Evolutionary conservation across 2,888 invertebrate species (phyloP).

Genomic region (Laspeyria flexula): DNA sequence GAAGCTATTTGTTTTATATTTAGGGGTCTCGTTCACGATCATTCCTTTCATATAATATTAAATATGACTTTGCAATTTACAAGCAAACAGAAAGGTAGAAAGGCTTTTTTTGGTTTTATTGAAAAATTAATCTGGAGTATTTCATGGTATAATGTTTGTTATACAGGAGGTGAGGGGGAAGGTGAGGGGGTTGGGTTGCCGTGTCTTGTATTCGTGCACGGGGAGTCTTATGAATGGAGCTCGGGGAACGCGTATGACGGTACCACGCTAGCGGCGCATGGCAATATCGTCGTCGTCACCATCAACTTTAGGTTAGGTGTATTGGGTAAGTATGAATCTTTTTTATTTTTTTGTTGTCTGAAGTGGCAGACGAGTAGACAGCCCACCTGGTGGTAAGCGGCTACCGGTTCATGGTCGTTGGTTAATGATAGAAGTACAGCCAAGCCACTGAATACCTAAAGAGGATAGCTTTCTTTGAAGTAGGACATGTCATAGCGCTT

Average conservation of each 20-base stretch:
- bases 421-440: too few species aligned
- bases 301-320: constrained; percentile 96
- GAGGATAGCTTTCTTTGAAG: too few species aligned
- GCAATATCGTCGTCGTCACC: constrained; percentile 95
- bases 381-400: too few species aligned
- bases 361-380: too few species aligned
- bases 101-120: constrained; percentile 4
- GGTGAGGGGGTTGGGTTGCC: constrained; percentile 88
- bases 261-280: constrained; percentile 96
- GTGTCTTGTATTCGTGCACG: constrained; percentile 96
- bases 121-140: constrained; percentile 20
- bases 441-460: too few species aligned
- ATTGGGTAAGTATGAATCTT: constrained; percentile 87
- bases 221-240: constrained; percentile 98
- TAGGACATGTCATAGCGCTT: too few species aligned
- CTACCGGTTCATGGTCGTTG: too few species aligned
- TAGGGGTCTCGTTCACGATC: background rate
- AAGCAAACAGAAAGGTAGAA: constrained; percentile 4
- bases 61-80: constrained; percentile 13
- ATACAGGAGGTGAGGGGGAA: constrained; percentile 65
- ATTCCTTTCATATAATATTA: constrained; percentile 4
- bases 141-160: constrained; percentile 14
- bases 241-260: constrained; percentile 99
- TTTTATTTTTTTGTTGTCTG: background rate
- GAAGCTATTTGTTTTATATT: constrained; percentile 5